These are phyloP conservation scores for Geotrypetes seraphini DNA, from an alignment of 2,797 vertebrate genomes.

Conservation along the genomic window DNA sequence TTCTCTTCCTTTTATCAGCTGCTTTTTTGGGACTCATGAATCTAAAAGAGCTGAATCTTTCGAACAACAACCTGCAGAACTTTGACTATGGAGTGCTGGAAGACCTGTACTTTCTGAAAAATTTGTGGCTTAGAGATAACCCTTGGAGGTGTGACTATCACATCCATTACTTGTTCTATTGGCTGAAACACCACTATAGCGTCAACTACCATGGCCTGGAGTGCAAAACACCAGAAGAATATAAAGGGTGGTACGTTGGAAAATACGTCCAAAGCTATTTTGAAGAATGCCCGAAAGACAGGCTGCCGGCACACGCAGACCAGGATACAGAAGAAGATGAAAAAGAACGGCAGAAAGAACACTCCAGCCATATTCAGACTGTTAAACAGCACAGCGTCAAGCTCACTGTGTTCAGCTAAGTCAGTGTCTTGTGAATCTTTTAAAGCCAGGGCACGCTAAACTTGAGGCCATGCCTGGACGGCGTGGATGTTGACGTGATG, in stretches of 20 bases:
- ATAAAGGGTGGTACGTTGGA: constrained; percentile 82
- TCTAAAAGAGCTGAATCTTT: constrained; percentile 84
- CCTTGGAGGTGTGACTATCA: constrained; percentile 95
- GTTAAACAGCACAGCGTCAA: constrained; percentile 48
- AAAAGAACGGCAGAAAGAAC: constrained; percentile 48
- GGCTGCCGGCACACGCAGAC: constrained; percentile 45
- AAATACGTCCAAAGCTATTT: constrained; percentile 93
- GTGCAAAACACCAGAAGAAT: constrained; percentile 78
- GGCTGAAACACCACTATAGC: constrained; percentile 85
- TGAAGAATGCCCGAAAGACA: constrained; percentile 88
- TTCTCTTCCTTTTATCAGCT: constrained; percentile 50
- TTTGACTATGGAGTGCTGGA: constrained; percentile 89
- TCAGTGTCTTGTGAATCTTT: too few species aligned
- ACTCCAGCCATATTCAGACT: constrained; percentile 28
- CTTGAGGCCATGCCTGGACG: too few species aligned
- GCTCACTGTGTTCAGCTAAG: constrained; percentile 56
- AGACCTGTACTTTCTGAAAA: constrained; percentile 88
- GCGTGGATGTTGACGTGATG: too few species aligned
- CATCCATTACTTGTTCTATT: constrained; percentile 95
- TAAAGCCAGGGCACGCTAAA: too few species aligned
- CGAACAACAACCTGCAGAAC: constrained; percentile 83
- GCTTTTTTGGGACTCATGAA: constrained; percentile 81
- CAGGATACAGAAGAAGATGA: constrained; percentile 59
- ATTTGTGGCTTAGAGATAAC: constrained; percentile 75
- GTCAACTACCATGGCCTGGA: constrained; percentile 74